A percentile compares a stretch with the other conserved stretches of the same genome.
phyloP scores from a whole-genome alignment of 2,888 invertebrate species.

The Orthosia incerta region DNA sequence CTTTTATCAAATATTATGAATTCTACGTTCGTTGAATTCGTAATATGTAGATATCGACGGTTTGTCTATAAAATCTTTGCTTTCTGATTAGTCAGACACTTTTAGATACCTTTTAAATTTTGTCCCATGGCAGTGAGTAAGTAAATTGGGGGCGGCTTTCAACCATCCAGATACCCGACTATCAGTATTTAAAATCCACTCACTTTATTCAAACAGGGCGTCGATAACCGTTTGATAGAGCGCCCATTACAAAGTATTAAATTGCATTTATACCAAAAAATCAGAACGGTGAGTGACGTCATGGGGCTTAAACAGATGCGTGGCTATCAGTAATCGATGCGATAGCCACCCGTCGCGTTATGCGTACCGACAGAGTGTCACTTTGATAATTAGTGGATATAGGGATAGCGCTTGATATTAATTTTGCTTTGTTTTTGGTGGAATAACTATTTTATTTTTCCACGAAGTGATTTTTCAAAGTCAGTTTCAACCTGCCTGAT shows the following conservation, averaged over 20 bases:
- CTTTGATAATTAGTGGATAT: constrained; percentile 59
- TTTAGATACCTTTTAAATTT: background rate
- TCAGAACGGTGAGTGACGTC: constrained; percentile 58
- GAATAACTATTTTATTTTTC: background rate
- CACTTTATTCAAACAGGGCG: constrained; percentile 54
- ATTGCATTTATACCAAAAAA: constrained; percentile 60
- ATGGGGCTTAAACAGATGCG: constrained; percentile 67
- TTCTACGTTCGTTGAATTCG: too few species aligned
- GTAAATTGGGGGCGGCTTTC: constrained; percentile 39
- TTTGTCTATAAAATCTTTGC: too few species aligned
- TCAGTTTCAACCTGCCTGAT: background rate
- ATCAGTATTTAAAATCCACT: constrained; percentile 56
- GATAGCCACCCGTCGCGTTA: constrained; percentile 61
- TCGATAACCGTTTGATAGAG: constrained; percentile 52
- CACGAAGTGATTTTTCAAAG: background rate
- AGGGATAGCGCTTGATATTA: constrained; percentile 44
- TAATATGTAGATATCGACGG: too few species aligned
- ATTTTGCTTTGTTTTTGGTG: constrained; percentile 21
- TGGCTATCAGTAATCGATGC: constrained; percentile 66
- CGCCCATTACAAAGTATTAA: constrained; percentile 51
- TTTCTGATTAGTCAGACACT: too few species aligned
- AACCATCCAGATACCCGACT: constrained; percentile 32
- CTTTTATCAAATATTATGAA: too few species aligned
- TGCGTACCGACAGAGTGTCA: constrained; percentile 50
- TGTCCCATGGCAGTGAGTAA: background rate